phyloP scores from a whole-genome alignment of 2,113 vertebrate species.

The Thunnus maccoyii region DNA sequence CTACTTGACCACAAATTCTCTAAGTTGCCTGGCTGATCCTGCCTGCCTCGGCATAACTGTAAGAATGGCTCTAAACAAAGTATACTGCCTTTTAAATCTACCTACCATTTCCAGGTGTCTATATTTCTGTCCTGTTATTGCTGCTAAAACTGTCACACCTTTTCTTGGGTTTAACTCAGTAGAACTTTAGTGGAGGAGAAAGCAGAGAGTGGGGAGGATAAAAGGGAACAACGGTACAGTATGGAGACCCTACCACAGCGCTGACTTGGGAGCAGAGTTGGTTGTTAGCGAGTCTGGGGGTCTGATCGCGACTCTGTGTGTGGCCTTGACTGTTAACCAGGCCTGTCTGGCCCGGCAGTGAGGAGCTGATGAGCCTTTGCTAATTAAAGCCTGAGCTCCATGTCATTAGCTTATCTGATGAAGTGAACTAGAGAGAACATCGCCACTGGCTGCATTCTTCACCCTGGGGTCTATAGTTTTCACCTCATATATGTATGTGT shows the following conservation, averaged over 20 bases:
- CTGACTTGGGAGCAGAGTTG: slow-evolving; percentile 33
- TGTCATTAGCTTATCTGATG: slow-evolving; percentile 79
- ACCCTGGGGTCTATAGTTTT: slow-evolving; percentile 29
- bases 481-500: slow-evolving; percentile 32
- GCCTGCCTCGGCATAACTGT: too few relatives aligned
- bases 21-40: too few relatives aligned
- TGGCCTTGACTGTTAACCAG: slow-evolving; percentile 60
- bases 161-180: too few relatives aligned
- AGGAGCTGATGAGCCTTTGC: slow-evolving; percentile 66
- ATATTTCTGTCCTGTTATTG: not conserved
- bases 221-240: slow-evolving; percentile 14
- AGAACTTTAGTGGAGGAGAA: not conserved
- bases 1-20: too few relatives aligned
- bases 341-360: slow-evolving; percentile 23
- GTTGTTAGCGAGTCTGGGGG: slow-evolving; percentile 2
- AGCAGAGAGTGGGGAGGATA: not conserved
- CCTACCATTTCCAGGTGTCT: too few relatives aligned
- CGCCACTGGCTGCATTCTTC: slow-evolving; percentile 58
- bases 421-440: slow-evolving; percentile 52
- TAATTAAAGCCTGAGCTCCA: slow-evolving; percentile 78
- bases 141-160: not conserved
- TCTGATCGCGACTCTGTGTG: slow-evolving; percentile 49
- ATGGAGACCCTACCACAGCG: slow-evolving; percentile 24
- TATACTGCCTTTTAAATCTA: too few relatives aligned
- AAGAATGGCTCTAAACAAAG: too few relatives aligned